Conservation (phyloP, 2,797 vertebrate species). For the Phoeniculus purpureus region DNA sequence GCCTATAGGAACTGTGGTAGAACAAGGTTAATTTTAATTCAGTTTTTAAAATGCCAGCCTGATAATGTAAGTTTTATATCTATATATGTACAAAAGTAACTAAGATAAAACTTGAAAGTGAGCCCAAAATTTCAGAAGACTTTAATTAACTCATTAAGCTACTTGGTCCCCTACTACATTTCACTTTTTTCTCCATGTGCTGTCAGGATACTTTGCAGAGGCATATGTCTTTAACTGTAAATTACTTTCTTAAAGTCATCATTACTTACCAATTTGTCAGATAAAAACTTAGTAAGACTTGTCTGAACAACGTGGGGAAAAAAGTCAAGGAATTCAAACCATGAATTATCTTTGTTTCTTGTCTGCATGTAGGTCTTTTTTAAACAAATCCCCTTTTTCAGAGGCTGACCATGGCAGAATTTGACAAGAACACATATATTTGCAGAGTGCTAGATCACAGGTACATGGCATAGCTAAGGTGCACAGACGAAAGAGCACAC, state of each 20-base stretch:
- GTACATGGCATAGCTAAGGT: background rate
- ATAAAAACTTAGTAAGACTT: background rate
- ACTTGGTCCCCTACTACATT: background rate
- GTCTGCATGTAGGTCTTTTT: background rate
- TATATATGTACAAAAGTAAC: background rate
- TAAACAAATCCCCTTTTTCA: background rate
- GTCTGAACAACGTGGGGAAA: background rate
- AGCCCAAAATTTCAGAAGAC: background rate
- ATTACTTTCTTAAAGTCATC: background rate
- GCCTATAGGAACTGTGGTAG: background rate
- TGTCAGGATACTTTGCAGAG: background rate
- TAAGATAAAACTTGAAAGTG: background rate
- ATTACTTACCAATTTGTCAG: background rate
- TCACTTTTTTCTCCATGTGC: background rate
- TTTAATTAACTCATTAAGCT: background rate
- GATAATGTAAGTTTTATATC: background rate
- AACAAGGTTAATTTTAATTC: background rate
- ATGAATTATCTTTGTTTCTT: background rate
- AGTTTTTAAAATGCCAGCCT: background rate
- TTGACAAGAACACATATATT: background rate
- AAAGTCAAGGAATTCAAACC: background rate
- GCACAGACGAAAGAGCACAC: background rate
- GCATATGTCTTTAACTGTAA: background rate
- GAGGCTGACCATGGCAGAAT: background rate
- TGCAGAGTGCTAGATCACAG: background rate